Base-by-base conservation (phyloP, 2,888 invertebrate species). In the Megalurothrips usitatus region DNA sequence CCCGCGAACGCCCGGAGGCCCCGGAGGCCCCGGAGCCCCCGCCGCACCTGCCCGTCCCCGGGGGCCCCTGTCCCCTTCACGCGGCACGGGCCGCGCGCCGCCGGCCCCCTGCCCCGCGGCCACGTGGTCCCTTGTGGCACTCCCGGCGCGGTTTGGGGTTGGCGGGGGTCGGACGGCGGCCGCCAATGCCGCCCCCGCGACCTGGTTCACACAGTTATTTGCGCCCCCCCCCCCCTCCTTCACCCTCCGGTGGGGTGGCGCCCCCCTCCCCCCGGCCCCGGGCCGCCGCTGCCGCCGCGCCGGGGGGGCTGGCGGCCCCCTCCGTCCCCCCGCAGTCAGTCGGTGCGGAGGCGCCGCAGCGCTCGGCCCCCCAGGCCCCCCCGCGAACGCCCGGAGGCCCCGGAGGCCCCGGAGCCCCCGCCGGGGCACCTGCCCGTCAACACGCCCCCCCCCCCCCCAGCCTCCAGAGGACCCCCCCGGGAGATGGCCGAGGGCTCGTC, bases 131-230 rank as follows among this genome's bases (percentile, higher is more conserved):
- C 34, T 43, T 6, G 34, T 43, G 34, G 34, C 34, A 43, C 6
- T 43, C 34, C 34, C n/a, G n/a, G 6, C 6, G 34, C 34, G 34
- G 34, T 43, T 43, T 43, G 3, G 34, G 34, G 34, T 43, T 43
- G 34, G 34, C 34, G 34, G 6, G 34, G 34, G 34, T 43, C 34
- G 6, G 34, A n/a, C n/a, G n/a, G 34, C 34, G 34, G 34, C 34
- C 34, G 34, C 34, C 34, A 43, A 43, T 43, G 34, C 83, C 79
- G 83, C 81, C 79, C 84, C 84, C 75, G 84, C 84, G 79, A 82
- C 84, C 80, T 84, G 81, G 26, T 84, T 82, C 79, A 84, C 84
- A 49, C 83, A 83, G 79, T 82, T 83, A 75, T 83, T 83, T 80
- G 80, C 80, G 63, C 78, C 49, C 80, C 68, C 80, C 82, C 12